Conservation (phyloP, 2,797 vertebrate genomes). For the Anas bahamensis region DNA sequence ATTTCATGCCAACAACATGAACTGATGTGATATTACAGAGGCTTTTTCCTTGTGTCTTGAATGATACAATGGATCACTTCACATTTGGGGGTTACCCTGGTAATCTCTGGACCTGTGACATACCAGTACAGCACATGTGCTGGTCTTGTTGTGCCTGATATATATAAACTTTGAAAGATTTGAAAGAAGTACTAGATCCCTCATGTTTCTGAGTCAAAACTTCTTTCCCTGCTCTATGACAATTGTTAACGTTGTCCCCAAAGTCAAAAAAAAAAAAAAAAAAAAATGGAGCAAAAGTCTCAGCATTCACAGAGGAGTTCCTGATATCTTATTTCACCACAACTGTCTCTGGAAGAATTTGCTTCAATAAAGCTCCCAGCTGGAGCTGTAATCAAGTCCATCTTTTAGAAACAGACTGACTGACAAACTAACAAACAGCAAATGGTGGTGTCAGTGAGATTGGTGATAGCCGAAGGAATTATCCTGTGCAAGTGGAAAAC, state of each 20-base stretch:
- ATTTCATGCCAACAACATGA: background rate
- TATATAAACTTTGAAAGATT: background rate
- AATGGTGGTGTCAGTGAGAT: slow-evolving; percentile 19
- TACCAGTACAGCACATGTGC: background rate
- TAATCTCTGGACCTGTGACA: background rate
- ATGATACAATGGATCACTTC: background rate
- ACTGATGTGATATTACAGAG: background rate
- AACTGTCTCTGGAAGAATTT: slow-evolving; percentile 30
- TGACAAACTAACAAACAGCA: slow-evolving; percentile 45
- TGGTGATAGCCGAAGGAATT: slow-evolving; percentile 15
- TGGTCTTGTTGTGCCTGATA: background rate
- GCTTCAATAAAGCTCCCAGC: slow-evolving; percentile 37
- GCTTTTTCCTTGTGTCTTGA: background rate
- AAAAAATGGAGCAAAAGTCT: background rate
- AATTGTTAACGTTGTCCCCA: background rate
- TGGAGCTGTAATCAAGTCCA: slow-evolving; percentile 37
- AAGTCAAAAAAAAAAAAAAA: background rate
- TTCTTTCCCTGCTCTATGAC: background rate
- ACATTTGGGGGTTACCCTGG: background rate
- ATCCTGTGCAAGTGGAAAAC: background rate
- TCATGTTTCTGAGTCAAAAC: background rate
- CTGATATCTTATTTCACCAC: slow-evolving; percentile 9
- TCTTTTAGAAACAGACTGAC: slow-evolving; percentile 14
- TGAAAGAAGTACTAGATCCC: background rate
- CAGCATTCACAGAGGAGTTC: background rate